phyloP scores from a whole-genome alignment of 2,113 vertebrate species.

The Pomatorhinus ruficollis region DNA sequence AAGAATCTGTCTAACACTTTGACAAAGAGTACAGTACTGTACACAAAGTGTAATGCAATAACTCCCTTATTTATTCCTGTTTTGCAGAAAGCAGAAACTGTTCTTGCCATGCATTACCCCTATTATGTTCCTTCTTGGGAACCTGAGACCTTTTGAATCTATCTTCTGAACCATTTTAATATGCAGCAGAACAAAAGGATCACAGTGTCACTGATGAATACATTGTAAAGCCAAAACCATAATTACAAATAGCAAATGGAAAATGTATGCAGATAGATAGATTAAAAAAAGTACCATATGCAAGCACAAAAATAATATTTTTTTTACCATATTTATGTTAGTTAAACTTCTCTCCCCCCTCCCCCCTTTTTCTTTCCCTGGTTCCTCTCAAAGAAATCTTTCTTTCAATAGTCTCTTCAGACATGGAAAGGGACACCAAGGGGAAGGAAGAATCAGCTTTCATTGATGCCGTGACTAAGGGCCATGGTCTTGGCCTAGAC shows the following conservation, averaged over 20 bases:
- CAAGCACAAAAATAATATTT: slow-evolving; percentile 68
- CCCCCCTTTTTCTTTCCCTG: neutral
- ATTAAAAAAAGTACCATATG: slow-evolving; percentile 46
- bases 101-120: slow-evolving; percentile 67
- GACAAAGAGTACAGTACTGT: slow-evolving; percentile 21
- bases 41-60: slow-evolving; percentile 41
- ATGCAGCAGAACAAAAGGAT: slow-evolving; percentile 73
- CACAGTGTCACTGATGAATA: slow-evolving; percentile 64
- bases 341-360: slow-evolving; percentile 21
- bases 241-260: slow-evolving; percentile 70
- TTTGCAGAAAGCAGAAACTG: slow-evolving; percentile 65
- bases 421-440: slow-evolving; percentile 55
- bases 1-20: slow-evolving; percentile 59
- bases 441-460: slow-evolving; percentile 64
- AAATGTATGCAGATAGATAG: slow-evolving; percentile 61
- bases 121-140: slow-evolving; percentile 69
- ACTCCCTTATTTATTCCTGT: slow-evolving; percentile 65
- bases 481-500: slow-evolving; percentile 58
- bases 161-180: slow-evolving; percentile 73
- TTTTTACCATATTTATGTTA: slow-evolving; percentile 61
- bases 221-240: slow-evolving; percentile 58
- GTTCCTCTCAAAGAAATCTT: slow-evolving; percentile 52
- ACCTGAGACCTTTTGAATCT: slow-evolving; percentile 71
- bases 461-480: slow-evolving; percentile 61
- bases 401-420: slow-evolving; percentile 67